A percentile compares a stretch with the other conserved stretches of the same genome.
Evolutionary conservation across 2,888 invertebrate genomes (phyloP).

Genomic region (Buathra laborator): DNA sequence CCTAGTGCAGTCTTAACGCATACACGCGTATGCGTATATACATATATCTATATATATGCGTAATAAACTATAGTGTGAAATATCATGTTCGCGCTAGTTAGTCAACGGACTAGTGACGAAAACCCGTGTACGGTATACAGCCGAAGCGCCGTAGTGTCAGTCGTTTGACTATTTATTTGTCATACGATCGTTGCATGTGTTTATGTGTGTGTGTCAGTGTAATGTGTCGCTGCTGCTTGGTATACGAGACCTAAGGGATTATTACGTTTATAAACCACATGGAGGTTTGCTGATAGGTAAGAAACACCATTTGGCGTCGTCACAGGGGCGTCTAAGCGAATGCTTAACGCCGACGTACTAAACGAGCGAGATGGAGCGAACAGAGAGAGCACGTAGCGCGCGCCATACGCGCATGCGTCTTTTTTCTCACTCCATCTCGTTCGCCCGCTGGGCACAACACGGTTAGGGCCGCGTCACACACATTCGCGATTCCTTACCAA

Average conservation of each 20-base stretch:
- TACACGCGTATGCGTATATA: slow-evolving; percentile 26
- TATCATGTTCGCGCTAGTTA: slow-evolving; percentile 50
- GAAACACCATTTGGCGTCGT: slow-evolving; percentile 61
- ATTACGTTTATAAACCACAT: slow-evolving; percentile 58
- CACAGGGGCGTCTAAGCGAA: slow-evolving; percentile 61
- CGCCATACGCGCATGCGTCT: slow-evolving; percentile 59
- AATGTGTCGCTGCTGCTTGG: slow-evolving; percentile 32
- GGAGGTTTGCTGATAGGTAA: slow-evolving; percentile 63
- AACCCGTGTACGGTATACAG: slow-evolving; percentile 21
- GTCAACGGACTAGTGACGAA: slow-evolving; percentile 49
- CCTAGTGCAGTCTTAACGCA: slow-evolving; percentile 48
- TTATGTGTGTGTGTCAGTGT: slow-evolving; percentile 10
- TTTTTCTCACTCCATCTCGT: slow-evolving; percentile 48
- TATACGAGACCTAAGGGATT: slow-evolving; percentile 50
- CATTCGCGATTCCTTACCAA: neutral
- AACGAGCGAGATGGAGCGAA: slow-evolving; percentile 45
- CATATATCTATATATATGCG: slow-evolving; percentile 20
- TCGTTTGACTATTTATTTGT: slow-evolving; percentile 16
- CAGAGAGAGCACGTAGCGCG: slow-evolving; percentile 27
- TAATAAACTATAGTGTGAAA: slow-evolving; percentile 62
- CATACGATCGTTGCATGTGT: slow-evolving; percentile 4
- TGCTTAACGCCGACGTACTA: slow-evolving; percentile 28
- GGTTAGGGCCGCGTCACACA: slow-evolving; percentile 43
- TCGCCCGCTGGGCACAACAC: slow-evolving; percentile 23
- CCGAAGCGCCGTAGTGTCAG: slow-evolving; percentile 18